Evolutionary conservation across 2,113 vertebrate species (phyloP), one percentile per base, ranked within the genome.

Genomic region (Platysternon megacephalum): DNA sequence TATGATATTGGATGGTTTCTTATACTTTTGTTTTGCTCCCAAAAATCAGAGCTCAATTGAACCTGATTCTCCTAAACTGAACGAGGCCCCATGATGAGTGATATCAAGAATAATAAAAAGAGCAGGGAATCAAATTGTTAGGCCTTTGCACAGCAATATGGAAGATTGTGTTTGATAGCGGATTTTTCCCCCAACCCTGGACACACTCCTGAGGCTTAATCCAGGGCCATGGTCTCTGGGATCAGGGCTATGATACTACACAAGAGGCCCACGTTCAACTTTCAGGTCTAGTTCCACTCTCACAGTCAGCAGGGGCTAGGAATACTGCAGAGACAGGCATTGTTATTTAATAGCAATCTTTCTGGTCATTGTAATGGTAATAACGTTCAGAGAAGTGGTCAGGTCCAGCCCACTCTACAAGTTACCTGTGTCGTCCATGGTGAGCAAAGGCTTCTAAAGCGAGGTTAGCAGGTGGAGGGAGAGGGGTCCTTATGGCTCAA

Each of bases 321-420:
- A 96, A 32, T 1, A 11, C 82, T 80, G 78, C 44, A 26, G 72
- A 72, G 12, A 29, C 35, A 55, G 4, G 19, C n/a, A 44, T 11
- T 52, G 58, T 76, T 72, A 29, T 42, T 48, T 82, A 94, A 82
- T 21, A 91, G 94, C 94, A 94, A 93, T 44, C 55, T 89, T 94
- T 46, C 80, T 26, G 81, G 1, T 1, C 79, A 88, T 55, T 55
- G 51, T 85, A 86, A 53, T 61, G 86, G 90, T 91, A 94, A 96
- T 87, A 91, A 87, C 95, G 94, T 55, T 7, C 86, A 51, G 86
- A 96, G 95, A 88, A 72, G 35, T 21, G 17, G 4, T 39, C 35
- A 68, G 17, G 8, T 10, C 65, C n/a, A 11, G 65, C 39, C 35
- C 65, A 11, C 65, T 22, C 8, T 4, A 72, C 35, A n/a, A 39